Evolutionary conservation across 2,113 vertebrate species (phyloP).

Genomic region (Australoheros scitulus): DNA sequence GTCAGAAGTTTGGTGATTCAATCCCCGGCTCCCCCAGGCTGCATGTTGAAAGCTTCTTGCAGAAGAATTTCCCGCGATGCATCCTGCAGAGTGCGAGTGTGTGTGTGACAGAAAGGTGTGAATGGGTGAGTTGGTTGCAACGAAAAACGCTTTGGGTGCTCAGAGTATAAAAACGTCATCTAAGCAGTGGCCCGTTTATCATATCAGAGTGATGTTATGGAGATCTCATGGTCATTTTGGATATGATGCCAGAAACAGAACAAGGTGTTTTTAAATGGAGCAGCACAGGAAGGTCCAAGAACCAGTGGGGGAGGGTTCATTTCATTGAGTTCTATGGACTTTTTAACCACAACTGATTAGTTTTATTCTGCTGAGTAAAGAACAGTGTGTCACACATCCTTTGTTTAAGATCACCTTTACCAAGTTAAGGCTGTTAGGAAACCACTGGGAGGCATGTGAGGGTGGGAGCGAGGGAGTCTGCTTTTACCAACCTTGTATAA

Average conservation of each 20-base stretch:
- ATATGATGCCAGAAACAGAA: background rate
- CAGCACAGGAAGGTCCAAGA: too few relatives aligned
- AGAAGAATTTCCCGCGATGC: background rate
- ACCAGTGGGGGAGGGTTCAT: too few relatives aligned
- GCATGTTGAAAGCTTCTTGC: background rate
- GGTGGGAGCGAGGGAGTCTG: background rate
- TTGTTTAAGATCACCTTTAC: background rate
- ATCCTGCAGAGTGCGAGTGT: background rate
- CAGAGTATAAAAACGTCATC: background rate
- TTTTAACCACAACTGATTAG: background rate
- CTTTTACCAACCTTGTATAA: background rate
- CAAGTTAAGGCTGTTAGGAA: background rate
- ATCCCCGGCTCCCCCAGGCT: fast-evolving
- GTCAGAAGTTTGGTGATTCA: too few relatives aligned
- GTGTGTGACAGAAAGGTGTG: background rate
- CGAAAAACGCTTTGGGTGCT: background rate
- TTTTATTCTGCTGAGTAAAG: background rate
- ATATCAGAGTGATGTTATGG: background rate
- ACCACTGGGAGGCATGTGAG: fast-evolving
- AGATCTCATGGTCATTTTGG: background rate
- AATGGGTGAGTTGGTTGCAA: fast-evolving
- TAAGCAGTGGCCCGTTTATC: background rate
- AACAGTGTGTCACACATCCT: background rate
- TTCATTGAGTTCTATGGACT: too few relatives aligned
- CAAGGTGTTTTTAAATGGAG: too few relatives aligned